Evolutionary conservation across 2,888 invertebrate genomes (phyloP).

Genomic region (Leptopterna dolabrata): DNA sequence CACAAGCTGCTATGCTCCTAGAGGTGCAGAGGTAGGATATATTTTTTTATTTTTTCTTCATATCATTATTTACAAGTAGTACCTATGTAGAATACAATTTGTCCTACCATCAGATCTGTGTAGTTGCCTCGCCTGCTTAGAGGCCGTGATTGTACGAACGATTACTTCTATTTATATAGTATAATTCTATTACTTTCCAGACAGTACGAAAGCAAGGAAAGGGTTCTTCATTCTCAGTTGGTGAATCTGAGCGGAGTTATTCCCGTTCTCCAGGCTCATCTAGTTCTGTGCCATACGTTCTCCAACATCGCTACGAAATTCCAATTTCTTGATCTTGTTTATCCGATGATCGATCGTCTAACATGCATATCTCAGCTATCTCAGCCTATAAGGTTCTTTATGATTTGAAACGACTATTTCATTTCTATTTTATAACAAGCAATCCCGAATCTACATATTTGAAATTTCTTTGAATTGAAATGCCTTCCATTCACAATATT

Average conservation of each 20-base stretch:
- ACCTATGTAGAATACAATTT: too few species aligned
- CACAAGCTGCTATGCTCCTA: constrained; percentile 74
- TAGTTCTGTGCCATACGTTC: constrained; percentile 78
- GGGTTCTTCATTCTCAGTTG: constrained; percentile 71
- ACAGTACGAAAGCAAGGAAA: constrained; percentile 70
- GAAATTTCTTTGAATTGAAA: too few species aligned
- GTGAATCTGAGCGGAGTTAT: constrained; percentile 73
- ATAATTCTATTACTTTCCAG: too few species aligned
- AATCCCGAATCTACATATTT: not conserved
- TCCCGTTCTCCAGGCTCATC: constrained; percentile 77
- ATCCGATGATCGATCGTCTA: constrained; percentile 75
- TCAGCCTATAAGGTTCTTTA: constrained; percentile 70
- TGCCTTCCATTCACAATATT: not conserved
- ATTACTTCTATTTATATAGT: too few species aligned
- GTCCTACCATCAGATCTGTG: too few species aligned
- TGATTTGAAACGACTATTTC: not conserved
- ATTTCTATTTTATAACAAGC: too few species aligned
- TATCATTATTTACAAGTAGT: too few species aligned
- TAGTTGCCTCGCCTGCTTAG: too few species aligned
- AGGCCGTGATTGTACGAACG: too few species aligned
- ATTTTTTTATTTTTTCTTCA: too few species aligned
- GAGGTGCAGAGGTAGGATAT: constrained; percentile 74
- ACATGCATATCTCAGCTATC: constrained; percentile 75
- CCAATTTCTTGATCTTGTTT: constrained; percentile 78
- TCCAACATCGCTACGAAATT: constrained; percentile 79